These are phyloP conservation scores for Tinea pellionella DNA, from an alignment of 2,888 invertebrate species.

Conservation along the genomic window DNA sequence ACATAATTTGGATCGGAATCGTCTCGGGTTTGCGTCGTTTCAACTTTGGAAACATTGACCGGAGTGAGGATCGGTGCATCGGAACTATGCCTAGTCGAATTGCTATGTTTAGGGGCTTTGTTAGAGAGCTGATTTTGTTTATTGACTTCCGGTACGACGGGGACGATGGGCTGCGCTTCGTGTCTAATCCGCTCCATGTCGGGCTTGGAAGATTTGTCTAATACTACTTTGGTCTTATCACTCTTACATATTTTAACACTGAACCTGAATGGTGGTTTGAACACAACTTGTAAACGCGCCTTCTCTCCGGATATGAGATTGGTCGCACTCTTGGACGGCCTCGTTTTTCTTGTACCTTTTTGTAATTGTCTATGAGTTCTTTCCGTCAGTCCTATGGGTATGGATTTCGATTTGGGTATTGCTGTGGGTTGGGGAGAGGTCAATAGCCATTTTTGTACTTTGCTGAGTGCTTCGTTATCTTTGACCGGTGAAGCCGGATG, in stretches of 20 bases:
- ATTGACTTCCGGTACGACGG: neutral
- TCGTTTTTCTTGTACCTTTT: conserved; percentile 64
- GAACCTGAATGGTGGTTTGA: conserved; percentile 89
- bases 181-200: conserved; percentile 52
- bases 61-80: conserved; percentile 20
- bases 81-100: conserved; percentile 29
- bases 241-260: conserved; percentile 82
- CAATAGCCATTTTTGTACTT: conserved; percentile 88
- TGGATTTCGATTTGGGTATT: conserved; percentile 86
- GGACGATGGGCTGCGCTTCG: conserved; percentile 22
- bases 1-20: conserved; percentile 43
- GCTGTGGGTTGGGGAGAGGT: conserved; percentile 74
- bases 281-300: conserved; percentile 85
- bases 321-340: conserved; percentile 77
- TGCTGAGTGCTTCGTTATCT: conserved; percentile 72
- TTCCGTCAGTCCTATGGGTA: conserved; percentile 78
- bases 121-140: neutral
- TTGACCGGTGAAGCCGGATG: conserved; percentile 66
- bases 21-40: conserved; percentile 32
- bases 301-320: conserved; percentile 76
- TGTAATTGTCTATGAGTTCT: conserved; percentile 52
- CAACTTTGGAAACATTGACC: conserved; percentile 31
- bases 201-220: conserved; percentile 68
- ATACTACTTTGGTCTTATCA: conserved; percentile 73
- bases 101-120: conserved; percentile 38